A percentile compares a stretch with the other conserved stretches of the same genome.
These are phyloP conservation scores for Trichacis sp. DNA, from an alignment of 2,888 invertebrate species.

Conservation along the genomic window DNA sequence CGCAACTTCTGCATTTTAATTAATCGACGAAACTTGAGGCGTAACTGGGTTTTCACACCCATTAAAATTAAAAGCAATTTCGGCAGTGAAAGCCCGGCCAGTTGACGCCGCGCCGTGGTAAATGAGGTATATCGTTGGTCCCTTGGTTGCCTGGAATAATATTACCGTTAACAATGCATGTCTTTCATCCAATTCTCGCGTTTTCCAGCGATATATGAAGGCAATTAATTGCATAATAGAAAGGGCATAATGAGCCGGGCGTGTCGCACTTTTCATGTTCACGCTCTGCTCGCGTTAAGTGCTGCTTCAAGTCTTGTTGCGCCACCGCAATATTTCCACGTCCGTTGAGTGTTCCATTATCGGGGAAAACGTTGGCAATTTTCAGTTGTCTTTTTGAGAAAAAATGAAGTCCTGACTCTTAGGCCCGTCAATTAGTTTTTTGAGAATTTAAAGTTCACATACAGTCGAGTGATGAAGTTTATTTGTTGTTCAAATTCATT, in stretches of 20 bases:
- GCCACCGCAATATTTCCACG: slow-evolving; percentile 60
- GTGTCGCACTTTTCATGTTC: slow-evolving; percentile 47
- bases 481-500: no score
- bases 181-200: slow-evolving; percentile 55
- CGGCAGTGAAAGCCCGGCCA: slow-evolving; percentile 40
- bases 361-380: slow-evolving; percentile 36
- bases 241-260: slow-evolving; percentile 56
- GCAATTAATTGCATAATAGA: slow-evolving; percentile 64
- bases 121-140: slow-evolving; percentile 28
- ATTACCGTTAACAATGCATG: slow-evolving; percentile 57
- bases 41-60: slow-evolving; percentile 43
- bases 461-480: no score
- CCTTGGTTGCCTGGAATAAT: slow-evolving; percentile 42
- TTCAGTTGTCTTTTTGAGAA: slow-evolving; percentile 29
- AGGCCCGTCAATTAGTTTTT: no score
- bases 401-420: slow-evolving; percentile 40
- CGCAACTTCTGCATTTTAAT: slow-evolving; percentile 48
- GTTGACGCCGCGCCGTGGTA: slow-evolving; percentile 44
- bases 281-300: slow-evolving; percentile 49
- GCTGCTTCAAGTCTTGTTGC: slow-evolving; percentile 52
- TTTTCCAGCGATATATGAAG: slow-evolving; percentile 56
- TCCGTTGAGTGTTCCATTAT: slow-evolving; percentile 55
- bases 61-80: slow-evolving; percentile 51
- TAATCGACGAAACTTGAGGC: slow-evolving; percentile 49
- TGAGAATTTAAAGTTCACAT: no score